phyloP scores from a whole-genome alignment of 2,113 vertebrate genomes.

The Psophia crepitans region DNA sequence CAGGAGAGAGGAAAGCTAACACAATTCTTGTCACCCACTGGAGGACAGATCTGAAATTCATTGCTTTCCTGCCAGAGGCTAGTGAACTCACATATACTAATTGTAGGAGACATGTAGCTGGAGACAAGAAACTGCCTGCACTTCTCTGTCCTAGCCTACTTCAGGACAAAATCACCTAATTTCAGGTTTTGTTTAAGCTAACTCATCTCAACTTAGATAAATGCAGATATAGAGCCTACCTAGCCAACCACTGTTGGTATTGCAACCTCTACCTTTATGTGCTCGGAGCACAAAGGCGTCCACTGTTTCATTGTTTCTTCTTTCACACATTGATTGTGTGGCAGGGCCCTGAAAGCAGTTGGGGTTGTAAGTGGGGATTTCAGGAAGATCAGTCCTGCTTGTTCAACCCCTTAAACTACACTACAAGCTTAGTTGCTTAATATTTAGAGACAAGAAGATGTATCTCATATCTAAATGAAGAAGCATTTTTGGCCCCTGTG shows the following conservation, averaged over 20 bases:
- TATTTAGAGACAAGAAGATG: neutral
- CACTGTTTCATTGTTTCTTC: neutral
- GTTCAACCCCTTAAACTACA: neutral
- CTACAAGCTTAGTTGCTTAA: neutral
- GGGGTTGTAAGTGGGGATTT: neutral
- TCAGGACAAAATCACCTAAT: neutral
- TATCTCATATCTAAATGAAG: neutral
- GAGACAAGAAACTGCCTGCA: neutral
- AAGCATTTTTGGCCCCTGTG: neutral
- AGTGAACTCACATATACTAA: neutral
- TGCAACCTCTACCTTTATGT: rapidly evolving
- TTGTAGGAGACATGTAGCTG: neutral
- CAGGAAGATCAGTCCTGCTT: neutral
- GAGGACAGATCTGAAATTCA: neutral
- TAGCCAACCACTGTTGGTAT: neutral
- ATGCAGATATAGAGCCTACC: rapidly evolving
- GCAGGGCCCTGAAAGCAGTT: neutral
- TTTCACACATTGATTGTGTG: too few relatives aligned
- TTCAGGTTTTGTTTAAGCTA: neutral
- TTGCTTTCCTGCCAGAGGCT: neutral
- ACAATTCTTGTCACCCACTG: neutral
- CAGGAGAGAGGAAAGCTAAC: neutral
- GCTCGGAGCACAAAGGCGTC: neutral
- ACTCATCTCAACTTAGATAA: neutral
- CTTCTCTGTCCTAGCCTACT: neutral